Base-by-base conservation (phyloP, 1,140 invertebrate species). In the Acromyrmex echinatior region DNA sequence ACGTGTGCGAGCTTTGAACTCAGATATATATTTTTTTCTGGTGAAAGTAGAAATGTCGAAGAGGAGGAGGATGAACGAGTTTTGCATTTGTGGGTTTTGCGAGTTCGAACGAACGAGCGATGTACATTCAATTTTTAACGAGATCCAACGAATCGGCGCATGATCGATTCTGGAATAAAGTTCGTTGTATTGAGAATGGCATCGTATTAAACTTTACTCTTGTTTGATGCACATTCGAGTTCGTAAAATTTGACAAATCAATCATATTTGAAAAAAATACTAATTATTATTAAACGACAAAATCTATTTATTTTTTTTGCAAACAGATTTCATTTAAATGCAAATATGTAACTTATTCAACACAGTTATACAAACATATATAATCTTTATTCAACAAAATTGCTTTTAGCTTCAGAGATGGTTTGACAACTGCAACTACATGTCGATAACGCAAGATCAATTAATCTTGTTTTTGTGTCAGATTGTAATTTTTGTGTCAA, bases 121-220 rank as follows among this genome's bases (percentile, higher is more conserved):
- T 58, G 53, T 73, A 58, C 18, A 18, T 82, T 73, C 21, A 73
- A 82, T 82, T 82, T 73, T 82, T 82, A 82, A 82, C 53, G 53
- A 82, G 51, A 73, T 49, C 25, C 16, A 25, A 60, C 53, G 53
- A 82, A 60, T 82, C 35, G 16, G 35, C 25, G 62, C 28, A n/a
- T 35, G 31, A 7, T 45, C 39, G 21, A 31, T 60, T 58, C 7
- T 71, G 16, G 5, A 71, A 60, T 82, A 60, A 81, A 81, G 53
- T n/a, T 31, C 9, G 39, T 25, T 12, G 76, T 35, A 71, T 58
- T 21, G 63, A 58, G 51, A 60, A 12, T 12, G 62, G n/a, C 16
- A 31, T 58, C 5, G 21, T 60, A 81, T 81, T 70, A 71, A 81
- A 71, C 70, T 81, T 71, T 81, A 70, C 21, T 81, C 10, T 14